Evolutionary conservation across 1,140 invertebrate species (phyloP).

Genomic region (Caenorhabditis inopinata): DNA sequence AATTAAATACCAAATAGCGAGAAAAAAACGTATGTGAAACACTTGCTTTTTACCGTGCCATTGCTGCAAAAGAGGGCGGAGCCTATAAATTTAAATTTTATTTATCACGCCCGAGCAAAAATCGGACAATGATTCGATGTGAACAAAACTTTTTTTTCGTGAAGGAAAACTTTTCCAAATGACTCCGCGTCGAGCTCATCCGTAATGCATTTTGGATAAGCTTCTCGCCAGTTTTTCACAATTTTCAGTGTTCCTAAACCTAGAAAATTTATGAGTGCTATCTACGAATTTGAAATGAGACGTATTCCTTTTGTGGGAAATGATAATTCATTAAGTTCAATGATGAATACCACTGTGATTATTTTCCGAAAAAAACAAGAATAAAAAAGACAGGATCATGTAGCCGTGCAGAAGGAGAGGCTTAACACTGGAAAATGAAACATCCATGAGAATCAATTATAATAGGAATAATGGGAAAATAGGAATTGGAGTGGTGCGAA

Average conservation of each 20-base stretch:
- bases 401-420: neutral
- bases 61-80: no score
- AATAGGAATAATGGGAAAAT: neutral
- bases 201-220: constrained; percentile 3
- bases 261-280: constrained; percentile 16
- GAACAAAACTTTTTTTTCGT: neutral
- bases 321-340: no score
- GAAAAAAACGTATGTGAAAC: no score
- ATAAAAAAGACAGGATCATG: neutral
- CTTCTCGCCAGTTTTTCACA: neutral
- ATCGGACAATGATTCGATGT: no score
- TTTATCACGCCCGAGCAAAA: no score
- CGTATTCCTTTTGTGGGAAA: no score
- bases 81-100: no score
- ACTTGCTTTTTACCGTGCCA: no score
- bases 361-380: neutral
- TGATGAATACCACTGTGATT: no score
- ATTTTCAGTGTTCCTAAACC: neutral
- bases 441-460: no score
- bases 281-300: no score
- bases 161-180: neutral
- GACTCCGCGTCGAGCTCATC: neutral
- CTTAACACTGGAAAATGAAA: neutral
- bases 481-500: neutral
- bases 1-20: no score